phyloP scores from a whole-genome alignment of 1,140 invertebrate genomes.

The Stegodyphus dumicola region DNA sequence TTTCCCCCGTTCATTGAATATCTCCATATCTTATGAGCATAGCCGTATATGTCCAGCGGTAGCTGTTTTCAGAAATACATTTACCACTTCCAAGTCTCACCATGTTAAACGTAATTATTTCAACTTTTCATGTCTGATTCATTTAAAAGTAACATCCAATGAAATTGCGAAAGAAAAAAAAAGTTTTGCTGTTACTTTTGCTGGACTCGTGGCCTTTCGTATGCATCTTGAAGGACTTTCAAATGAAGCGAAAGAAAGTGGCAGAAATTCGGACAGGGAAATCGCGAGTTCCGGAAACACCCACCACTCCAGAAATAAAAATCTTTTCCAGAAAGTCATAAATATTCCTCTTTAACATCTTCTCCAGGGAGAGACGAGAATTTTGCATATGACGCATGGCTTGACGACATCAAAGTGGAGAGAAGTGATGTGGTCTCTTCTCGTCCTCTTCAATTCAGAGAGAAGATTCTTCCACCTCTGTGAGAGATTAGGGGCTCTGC shows the following conservation, averaged over 20 bases:
- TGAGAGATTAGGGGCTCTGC: not conserved
- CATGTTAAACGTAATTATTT: not conserved
- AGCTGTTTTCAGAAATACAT: no score
- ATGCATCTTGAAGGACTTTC: not conserved
- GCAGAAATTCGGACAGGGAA: not conserved
- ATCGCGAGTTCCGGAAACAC: slow-evolving; percentile 41
- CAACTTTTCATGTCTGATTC: not conserved
- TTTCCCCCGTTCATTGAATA: no score
- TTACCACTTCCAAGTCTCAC: not conserved
- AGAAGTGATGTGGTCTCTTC: not conserved
- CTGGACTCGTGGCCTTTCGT: not conserved
- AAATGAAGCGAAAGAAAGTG: slow-evolving; percentile 10
- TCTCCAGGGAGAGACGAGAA: not conserved
- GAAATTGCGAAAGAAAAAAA: not conserved
- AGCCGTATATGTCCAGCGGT: no score
- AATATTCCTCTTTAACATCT: slow-evolving; percentile 56
- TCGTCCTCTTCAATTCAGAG: not conserved
- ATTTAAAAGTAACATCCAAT: not conserved
- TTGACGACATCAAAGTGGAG: slow-evolving; percentile 56
- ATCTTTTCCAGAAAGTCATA: slow-evolving; percentile 45
- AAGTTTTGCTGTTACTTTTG: not conserved
- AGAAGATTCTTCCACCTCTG: not conserved
- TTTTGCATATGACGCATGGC: slow-evolving; percentile 56
- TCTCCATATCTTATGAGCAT: no score
- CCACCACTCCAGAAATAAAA: slow-evolving; percentile 31